Percentiles rank a stretch among this genome's conserved stretches.
phyloP scores from a whole-genome alignment of 2,888 invertebrate species.

The Troides oblongomaculatus region DNA sequence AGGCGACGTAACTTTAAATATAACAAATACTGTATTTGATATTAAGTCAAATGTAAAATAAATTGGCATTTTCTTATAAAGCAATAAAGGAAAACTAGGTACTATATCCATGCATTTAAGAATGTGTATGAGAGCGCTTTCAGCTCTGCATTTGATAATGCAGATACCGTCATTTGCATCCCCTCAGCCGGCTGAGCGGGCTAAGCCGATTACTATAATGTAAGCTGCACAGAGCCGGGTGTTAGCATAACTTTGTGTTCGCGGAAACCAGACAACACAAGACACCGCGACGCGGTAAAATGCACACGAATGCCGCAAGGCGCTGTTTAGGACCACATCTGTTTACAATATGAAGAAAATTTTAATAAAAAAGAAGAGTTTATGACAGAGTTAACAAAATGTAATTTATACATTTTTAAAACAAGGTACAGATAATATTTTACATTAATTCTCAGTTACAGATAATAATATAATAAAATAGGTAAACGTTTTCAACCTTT shows the following conservation, averaged over 20 bases:
- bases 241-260: constrained; percentile 53
- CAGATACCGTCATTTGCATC: constrained; percentile 44
- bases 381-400: too few relatives aligned
- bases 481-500: too few relatives aligned
- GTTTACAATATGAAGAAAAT: neutral
- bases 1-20: too few relatives aligned
- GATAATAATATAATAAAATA: too few relatives aligned
- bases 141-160: constrained; percentile 37
- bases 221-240: constrained; percentile 46
- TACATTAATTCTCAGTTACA: too few relatives aligned
- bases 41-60: neutral
- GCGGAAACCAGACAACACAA: constrained; percentile 46
- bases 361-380: too few relatives aligned
- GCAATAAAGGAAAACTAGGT: neutral
- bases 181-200: constrained; percentile 36
- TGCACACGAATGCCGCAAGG: constrained; percentile 25
- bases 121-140: constrained; percentile 6
- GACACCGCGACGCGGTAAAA: constrained; percentile 23
- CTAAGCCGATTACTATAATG: constrained; percentile 49
- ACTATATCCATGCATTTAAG: constrained; percentile 11
- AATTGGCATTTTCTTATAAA: neutral
- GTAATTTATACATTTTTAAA: too few relatives aligned
- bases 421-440: too few relatives aligned
- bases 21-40: too few relatives aligned
- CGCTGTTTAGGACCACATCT: constrained; percentile 16